These are phyloP conservation scores for Psittacula echo DNA, from an alignment of 2,797 vertebrate species.

Conservation along the genomic window DNA sequence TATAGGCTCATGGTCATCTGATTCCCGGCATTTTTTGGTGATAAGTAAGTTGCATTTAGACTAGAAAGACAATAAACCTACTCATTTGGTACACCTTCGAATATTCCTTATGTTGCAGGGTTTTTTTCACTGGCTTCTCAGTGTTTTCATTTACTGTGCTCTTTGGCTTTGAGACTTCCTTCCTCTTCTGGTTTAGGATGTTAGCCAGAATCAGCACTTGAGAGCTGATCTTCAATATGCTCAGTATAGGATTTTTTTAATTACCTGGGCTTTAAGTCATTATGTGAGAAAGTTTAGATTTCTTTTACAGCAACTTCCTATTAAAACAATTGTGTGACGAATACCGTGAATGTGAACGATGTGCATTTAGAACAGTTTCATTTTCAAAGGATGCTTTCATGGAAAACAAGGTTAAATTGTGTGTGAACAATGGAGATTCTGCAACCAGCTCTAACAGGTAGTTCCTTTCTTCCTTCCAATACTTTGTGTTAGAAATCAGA, in stretches of 20 bases:
- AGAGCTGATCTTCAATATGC: not conserved
- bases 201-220: slow-evolving; percentile 7
- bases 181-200: not conserved
- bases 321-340: not conserved
- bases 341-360: not conserved
- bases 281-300: not conserved
- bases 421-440: not conserved
- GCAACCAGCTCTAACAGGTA: not conserved
- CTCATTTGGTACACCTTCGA: not conserved
- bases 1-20: not conserved
- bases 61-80: not conserved
- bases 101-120: not conserved
- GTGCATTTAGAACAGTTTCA: not conserved
- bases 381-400: slow-evolving; percentile 33
- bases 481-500: not conserved
- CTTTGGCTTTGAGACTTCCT: not conserved
- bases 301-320: not conserved
- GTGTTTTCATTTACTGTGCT: not conserved
- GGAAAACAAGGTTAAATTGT: slow-evolving; percentile 22
- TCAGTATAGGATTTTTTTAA: slow-evolving; percentile 13
- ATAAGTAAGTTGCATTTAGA: not conserved
- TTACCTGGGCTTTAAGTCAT: not conserved
- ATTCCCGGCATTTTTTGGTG: not conserved
- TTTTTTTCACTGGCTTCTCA: not conserved
- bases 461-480: not conserved